These are phyloP conservation scores for Myxocyprinus asiaticus DNA, from an alignment of 2,113 vertebrate species.

Conservation along the genomic window DNA sequence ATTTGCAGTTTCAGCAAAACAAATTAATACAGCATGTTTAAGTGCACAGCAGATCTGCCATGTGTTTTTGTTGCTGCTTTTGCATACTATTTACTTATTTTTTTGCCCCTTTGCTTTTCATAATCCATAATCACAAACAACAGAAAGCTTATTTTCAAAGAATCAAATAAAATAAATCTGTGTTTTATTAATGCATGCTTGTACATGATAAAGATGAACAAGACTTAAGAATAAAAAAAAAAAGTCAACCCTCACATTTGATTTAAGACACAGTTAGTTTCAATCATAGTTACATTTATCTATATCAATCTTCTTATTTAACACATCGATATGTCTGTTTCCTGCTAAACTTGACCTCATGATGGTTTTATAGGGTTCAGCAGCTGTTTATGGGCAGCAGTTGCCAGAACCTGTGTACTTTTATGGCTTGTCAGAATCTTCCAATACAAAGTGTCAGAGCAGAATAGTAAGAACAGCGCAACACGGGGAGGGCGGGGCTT, in stretches of 20 bases:
- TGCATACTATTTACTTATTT: slow-evolving; percentile 17
- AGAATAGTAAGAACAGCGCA: slow-evolving; percentile 47
- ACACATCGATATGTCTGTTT: slow-evolving; percentile 52
- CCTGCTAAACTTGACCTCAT: slow-evolving; percentile 56
- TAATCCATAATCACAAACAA: not conserved
- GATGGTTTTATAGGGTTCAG: slow-evolving; percentile 70
- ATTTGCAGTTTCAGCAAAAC: slow-evolving; percentile 41
- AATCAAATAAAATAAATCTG: not conserved
- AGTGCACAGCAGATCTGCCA: slow-evolving; percentile 10
- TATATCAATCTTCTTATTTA: slow-evolving; percentile 40
- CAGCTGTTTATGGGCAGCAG: slow-evolving; percentile 70
- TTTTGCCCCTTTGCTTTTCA: not conserved
- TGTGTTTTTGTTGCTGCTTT: not conserved
- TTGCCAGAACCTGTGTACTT: slow-evolving; percentile 64
- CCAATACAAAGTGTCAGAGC: slow-evolving; percentile 47
- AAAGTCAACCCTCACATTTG: not conserved
- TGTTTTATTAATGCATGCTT: not conserved
- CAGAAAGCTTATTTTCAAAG: not conserved
- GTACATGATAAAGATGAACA: not conserved
- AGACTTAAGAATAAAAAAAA: not conserved
- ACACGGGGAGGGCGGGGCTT: slow-evolving; percentile 38
- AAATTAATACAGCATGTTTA: slow-evolving; percentile 51
- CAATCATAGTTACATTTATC: slow-evolving; percentile 16
- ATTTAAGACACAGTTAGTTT: slow-evolving; percentile 4
- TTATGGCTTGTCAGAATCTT: slow-evolving; percentile 67